Base-by-base conservation (phyloP, 2,888 invertebrate genomes). In the Caenorhabditis doughertyi region DNA sequence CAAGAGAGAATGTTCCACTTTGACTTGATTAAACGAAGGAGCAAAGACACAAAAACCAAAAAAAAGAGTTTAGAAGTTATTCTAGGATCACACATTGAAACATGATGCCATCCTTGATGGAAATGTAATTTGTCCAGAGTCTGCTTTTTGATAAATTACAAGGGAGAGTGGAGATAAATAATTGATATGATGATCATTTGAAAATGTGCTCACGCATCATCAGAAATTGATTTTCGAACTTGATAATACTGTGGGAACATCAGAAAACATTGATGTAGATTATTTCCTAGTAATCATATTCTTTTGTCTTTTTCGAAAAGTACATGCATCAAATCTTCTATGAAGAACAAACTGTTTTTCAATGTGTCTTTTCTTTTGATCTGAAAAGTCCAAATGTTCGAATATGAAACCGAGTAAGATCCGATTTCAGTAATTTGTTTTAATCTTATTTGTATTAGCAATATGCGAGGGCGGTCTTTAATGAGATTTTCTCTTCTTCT, bases 11-110 rank as follows among this genome's bases (percentile, higher is more conserved):
- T 42, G 42, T 64, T 49, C 47, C 29, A 47, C 47, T 49, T 65
- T 49, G 39, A 23, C 23, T 65, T 35, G 23, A 65, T 65, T 65
- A 65, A 65, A 65, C 39, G 65, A n/a, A n/a, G 35, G 35, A 35
- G 5, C 9, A 29, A 23, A n/a, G 47, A 47, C 55, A 58, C 39
- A 18, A 27, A 18, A 29, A 29, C 49, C 60, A 60, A 9, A 7
- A 9, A 9, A 32, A 60, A 60, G 47, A 47, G 64, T 32, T 56
- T 44, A 9, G 3, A 21, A 35, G 56, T 67, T 53, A 67, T 67
- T 67, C 67, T 67, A 3, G 35, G 53, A 51, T 23, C 29, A 35
- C 35, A 53, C 32, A 25, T 42, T 23, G 64, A 49, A 47, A 49
- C 64, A 47, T 23, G 64, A 53, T 67, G 51, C 18, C 3, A 25